Evolutionary conservation across 2,113 vertebrate genomes (phyloP), one percentile per base, ranked within the genome.

Genomic region (Raja brachyura): DNA sequence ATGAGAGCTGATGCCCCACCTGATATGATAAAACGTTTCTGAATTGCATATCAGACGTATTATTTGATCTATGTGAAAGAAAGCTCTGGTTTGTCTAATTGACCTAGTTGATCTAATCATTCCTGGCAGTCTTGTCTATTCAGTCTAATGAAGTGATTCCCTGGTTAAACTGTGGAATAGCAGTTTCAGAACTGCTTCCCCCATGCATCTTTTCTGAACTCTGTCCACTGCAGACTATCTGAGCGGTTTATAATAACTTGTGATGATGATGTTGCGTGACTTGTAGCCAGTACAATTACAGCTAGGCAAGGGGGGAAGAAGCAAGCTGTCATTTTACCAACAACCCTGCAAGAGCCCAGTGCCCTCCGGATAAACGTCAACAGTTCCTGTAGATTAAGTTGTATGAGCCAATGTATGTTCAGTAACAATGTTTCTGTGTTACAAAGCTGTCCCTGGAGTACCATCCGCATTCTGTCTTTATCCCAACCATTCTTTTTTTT

Each of bases 241-340:
- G 95, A 96, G 95, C 95, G 96, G 96, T 94, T 94, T 96, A 96
- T 94, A 94, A 96, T 95, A 96, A 96, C 95, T 73, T 92, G 68
- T 92, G 95, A 96, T 97, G 97, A 96, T 96, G 95, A 96, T 96
- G 94, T 96, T 95, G 95, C 94, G 95, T 95, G 96, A 97, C 97
- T 96, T 96, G 96, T 97, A 97, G 96, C 97, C 96, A 95, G 94
- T 95, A 93, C 96, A 97, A 96, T 97, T 96, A 95, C 97, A 96
- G 97, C 96, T 97, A 95, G 97, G 95, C 95, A 93, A 95, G 96
- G 96, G 96, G 39, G 97, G 97, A 97, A 95, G 97, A 97, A 95
- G 96, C 97, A 98, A 74, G 96, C 95, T 97, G 97, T 97, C 95
- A 97, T 96, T 97, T 98, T 96, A 96, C 96, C 97, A 95, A 95